Evolutionary conservation across 2,113 vertebrate genomes (phyloP), one percentile per base, ranked within the genome.

Genomic region (Catagonus wagneri): DNA sequence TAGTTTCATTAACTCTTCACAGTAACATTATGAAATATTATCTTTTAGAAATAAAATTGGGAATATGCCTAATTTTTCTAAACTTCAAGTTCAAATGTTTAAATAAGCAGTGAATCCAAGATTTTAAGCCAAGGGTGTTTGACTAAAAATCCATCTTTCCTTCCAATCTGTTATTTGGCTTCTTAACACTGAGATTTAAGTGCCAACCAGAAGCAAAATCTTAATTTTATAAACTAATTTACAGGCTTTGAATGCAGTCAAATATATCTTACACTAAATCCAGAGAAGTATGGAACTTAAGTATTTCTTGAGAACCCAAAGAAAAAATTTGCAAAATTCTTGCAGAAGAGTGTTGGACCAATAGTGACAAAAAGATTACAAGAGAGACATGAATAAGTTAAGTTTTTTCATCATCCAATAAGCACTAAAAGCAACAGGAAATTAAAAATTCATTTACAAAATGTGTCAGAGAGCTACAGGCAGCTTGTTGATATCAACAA

Each of bases 191-290:
- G 72, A 97, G 3, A 75, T 89, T 72, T 95, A 83, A 83, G 34
- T 16, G 54, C 11, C 94, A 92, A 75, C 71, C 50, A 27, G 17
- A 71, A 69, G 13, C 85, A 0, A 1, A 81, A 83, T 54, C 68
- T 93, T 65, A 87, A 79, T 94, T 86, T 95, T 93, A n/a, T 83
- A 34, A 96, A 61, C 14, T 83, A 65, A 89, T 65, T 94, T 86
- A 50, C 36, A 29, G n/a, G 3, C n/a, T 86, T 94, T 78, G 25
- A 69, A 60, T 80, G 7, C 6, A 87, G 32, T 34, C 52, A 71
- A 60, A 75, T 87, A 58, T 1, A 89, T 83, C 83, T 89, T 22
- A 58, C 15, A 52, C 83, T 58, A 93, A 95, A 60, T n/a, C 27
- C 11, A 92, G 32, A 15, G 5, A 81, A 89, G 7, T 29, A 69